Conservation (phyloP, 2,113 vertebrate genomes). For the Numida meleagris region DNA sequence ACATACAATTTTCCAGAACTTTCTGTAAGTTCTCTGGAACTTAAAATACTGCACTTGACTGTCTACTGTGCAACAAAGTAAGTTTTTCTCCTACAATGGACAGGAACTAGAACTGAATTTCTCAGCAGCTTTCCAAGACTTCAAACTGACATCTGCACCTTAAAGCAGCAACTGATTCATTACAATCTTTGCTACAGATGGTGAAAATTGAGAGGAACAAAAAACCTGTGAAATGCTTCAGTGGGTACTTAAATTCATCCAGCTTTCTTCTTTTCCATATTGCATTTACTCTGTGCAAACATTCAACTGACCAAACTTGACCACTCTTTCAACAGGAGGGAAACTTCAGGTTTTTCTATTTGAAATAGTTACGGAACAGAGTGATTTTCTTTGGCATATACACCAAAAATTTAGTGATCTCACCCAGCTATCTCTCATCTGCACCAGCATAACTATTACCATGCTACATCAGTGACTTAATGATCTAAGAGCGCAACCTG, state of each 20-base stretch:
- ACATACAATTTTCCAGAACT: background rate
- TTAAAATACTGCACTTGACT: background rate
- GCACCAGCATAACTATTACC: background rate
- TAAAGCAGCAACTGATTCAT: background rate
- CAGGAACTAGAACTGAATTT: background rate
- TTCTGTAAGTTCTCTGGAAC: background rate
- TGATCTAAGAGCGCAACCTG: background rate
- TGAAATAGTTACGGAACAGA: background rate
- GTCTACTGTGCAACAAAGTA: background rate
- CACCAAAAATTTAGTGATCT: background rate
- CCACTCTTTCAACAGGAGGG: background rate
- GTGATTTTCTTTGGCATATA: background rate
- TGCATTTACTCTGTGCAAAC: background rate
- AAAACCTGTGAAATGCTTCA: background rate
- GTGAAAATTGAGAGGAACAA: background rate
- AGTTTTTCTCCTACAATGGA: background rate
- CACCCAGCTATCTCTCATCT: slow-evolving; percentile 14
- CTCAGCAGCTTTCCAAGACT: background rate
- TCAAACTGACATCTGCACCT: background rate
- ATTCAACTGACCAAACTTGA: background rate
- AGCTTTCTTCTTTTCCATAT: background rate
- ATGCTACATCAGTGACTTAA: background rate
- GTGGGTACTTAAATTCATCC: background rate
- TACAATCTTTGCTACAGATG: background rate
- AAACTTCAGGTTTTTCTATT: background rate